Conservation (phyloP, 2,113 vertebrate species). For the Osmerus eperlanus region DNA sequence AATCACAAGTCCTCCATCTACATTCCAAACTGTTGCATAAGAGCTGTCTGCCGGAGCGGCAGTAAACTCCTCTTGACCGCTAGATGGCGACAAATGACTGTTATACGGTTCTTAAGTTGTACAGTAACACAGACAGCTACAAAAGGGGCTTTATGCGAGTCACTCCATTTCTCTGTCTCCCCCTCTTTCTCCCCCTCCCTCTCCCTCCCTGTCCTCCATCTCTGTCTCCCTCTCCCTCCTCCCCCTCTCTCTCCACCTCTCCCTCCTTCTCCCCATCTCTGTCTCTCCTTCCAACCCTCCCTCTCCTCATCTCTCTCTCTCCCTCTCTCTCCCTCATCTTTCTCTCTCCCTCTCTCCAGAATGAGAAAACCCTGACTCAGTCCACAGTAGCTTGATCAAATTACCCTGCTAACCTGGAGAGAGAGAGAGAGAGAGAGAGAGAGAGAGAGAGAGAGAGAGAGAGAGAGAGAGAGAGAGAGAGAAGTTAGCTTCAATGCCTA, state of each 20-base stretch:
- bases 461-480: background rate
- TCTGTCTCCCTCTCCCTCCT: no score
- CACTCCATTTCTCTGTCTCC: no score
- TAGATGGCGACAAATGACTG: background rate
- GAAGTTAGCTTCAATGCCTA: background rate
- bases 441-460: background rate
- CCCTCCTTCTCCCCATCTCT: no score
- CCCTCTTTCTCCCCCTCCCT: no score
- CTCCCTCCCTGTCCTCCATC: no score
- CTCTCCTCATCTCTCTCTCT: no score
- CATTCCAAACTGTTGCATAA: background rate
- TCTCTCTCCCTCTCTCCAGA: background rate
- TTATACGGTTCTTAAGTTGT: no score
- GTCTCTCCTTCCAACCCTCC: no score
- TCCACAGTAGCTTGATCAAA: conserved; percentile 12
- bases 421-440: background rate
- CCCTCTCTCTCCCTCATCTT: no score
- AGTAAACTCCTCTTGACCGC: background rate
- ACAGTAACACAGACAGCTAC: no score
- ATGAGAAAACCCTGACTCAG: background rate
- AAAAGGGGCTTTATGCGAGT: no score
- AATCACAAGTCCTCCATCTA: background rate
- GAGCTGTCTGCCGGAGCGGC: no score
- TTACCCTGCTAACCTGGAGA: conserved; percentile 1
- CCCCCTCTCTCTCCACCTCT: background rate